Evolutionary conservation across 2,797 vertebrate species (phyloP).

Genomic region (Antennarius maculatus): DNA sequence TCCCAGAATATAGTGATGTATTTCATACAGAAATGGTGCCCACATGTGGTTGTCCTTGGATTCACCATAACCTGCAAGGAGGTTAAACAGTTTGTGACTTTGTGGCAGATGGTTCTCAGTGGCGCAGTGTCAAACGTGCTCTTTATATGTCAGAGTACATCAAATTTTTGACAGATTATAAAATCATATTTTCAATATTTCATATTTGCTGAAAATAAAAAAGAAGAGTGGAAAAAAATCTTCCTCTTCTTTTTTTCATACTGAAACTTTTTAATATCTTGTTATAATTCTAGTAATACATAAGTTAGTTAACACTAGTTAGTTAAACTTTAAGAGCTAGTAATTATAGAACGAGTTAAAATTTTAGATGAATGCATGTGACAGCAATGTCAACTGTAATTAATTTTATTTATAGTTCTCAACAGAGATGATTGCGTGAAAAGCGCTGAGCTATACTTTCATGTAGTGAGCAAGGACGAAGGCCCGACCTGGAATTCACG

Average conservation of each 20-base stretch:
- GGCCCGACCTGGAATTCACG: no score
- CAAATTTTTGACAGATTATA: no score
- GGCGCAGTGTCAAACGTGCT: not conserved
- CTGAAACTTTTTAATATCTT: no score
- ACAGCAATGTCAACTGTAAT: not conserved
- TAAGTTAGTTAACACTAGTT: not conserved
- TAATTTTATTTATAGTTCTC: not conserved
- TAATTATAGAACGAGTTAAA: not conserved
- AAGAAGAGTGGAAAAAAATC: no score
- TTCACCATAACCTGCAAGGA: constrained; percentile 55
- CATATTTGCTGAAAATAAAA: no score
- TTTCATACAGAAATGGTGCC: constrained; percentile 61
- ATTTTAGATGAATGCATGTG: not conserved
- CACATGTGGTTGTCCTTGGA: constrained; percentile 61
- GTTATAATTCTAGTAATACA: no score
- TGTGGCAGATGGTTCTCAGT: constrained; percentile 9
- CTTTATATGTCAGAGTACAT: not conserved
- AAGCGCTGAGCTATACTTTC: no score
- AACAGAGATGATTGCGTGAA: no score
- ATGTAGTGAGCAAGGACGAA: no score
- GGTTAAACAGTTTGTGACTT: constrained; percentile 37
- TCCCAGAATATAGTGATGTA: constrained; percentile 65
- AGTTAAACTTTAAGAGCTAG: not conserved
- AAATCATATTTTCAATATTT: no score
- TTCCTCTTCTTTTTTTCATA: no score